A percentile compares a stretch with the other conserved stretches of the same genome.
Evolutionary conservation across 2,113 vertebrate genomes (phyloP).

Genomic region (Datnioides undecimradiatus): DNA sequence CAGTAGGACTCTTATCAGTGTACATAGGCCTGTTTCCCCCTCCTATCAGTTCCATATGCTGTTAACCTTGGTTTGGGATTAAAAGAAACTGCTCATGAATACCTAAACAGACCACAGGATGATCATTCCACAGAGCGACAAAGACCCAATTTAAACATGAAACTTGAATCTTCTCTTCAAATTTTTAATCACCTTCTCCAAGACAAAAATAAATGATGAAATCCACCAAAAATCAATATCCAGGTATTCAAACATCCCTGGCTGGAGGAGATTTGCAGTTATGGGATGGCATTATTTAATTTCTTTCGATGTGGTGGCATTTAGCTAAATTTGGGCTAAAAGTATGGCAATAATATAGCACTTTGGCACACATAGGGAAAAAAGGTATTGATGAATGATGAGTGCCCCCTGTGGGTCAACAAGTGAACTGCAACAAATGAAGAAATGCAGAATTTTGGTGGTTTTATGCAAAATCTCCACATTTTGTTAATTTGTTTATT

Average conservation of each 20-base stretch:
- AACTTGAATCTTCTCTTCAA: constrained; percentile 12
- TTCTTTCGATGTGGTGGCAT: not conserved
- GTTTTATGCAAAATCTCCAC: not conserved
- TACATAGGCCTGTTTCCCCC: constrained; percentile 5
- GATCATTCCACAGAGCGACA: not conserved
- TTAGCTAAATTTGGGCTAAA: not conserved
- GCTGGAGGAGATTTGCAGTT: not conserved
- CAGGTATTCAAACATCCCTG: not conserved
- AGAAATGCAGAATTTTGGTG: not conserved
- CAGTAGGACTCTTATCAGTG: constrained; percentile 31
- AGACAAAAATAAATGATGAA: not conserved
- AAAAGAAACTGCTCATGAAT: constrained; percentile 41
- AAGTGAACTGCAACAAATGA: constrained; percentile 18
- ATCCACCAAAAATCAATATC: not conserved
- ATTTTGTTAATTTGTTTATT: not conserved
- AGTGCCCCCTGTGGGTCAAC: constrained; percentile 64
- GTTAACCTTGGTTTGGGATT: constrained; percentile 50
- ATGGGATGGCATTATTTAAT: not conserved
- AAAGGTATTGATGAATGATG: constrained; percentile 31
- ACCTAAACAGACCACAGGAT: constrained; percentile 18
- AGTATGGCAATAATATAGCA: not conserved
- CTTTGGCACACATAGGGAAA: not conserved
- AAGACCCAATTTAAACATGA: not conserved
- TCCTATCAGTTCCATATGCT: constrained; percentile 22
- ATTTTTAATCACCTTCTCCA: not conserved